Base-by-base conservation (phyloP, 2,113 vertebrate species). In the Chlorodrepanis virens region DNA sequence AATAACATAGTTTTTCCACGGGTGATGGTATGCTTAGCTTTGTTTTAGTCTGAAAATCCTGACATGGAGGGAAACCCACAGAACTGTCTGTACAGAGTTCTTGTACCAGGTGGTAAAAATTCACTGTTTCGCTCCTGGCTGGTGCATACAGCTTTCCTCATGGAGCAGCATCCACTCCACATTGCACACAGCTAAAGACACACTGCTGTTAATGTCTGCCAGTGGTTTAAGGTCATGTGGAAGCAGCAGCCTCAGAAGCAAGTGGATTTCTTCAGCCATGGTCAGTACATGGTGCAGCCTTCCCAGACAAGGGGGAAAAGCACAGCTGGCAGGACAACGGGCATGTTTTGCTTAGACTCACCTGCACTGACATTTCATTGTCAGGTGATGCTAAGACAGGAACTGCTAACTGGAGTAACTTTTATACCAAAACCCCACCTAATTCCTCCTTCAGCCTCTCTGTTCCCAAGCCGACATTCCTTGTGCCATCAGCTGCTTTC, bases 261-360 rank as follows among this genome's bases (percentile, higher is more conserved):
- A 37, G 39, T 5, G 24, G 40, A 13, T 45, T 60, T 82, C n/a
- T 60, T 56, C 56, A 13, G 11, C 12, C 2, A 2, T 4, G 19
- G 35, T 8, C 64, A 54, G 37, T 5, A 11, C 2, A 1, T 1
- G 12, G 52, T 2, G 13, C 54, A 45, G 76, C 7, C 19, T 12
- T 56, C 31, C 28, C 9, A 0, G 10, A 5, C 0, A 14, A 10
- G 2, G 8, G 6, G 15, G 25, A 3, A 8, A 27, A 33, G 31
- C 65, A 45, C 0, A 3, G 37, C 68, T 2, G n/a, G 67, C 83
- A 86, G 76, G 17, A 53, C 67, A 52, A 17, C 23, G 3, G 40
- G 9, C 14, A 2, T 11, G 33, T 10, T 50, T 40, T 35, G 44
- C 39, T 65, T 9, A 4, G 14, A 6, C 11, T 67, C 74, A 31